Base-by-base conservation (phyloP, 2,888 invertebrate genomes). In the Cryptocheilus praepositus region DNA sequence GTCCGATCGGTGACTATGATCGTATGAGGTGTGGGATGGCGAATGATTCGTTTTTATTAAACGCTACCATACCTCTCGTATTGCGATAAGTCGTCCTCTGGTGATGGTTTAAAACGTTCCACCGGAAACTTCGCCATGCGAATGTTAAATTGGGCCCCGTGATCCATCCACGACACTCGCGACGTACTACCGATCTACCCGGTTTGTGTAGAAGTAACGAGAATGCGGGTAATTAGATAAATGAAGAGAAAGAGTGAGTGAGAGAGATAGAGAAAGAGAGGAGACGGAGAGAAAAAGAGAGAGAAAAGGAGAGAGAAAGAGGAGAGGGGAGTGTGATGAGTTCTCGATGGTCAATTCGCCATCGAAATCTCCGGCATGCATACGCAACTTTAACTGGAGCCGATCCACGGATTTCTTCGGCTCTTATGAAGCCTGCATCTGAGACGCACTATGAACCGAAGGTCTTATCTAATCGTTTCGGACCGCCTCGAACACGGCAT, bases 381-480 rank as follows among this genome's bases (percentile, higher is more conserved):
- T 67, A 84, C 83, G 72, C 80, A 83, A 74, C 79, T 80, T 82
- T 76, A 79, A 87, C 87, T 87, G 87, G 85, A 80, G 70, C 76
- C 70, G 76, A 61, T 65, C 70, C 76, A 74, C 77, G 64, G 70
- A 64, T 79, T 79, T 83, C 85, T 70, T 80, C 80, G 82, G 81
- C 83, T 87, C 87, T 87, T 87, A 87, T 87, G 87, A 83, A 81
- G 79, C 83, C 83, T 82, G 83, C 84, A 83, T 85, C 86, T 77
- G 81, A 74, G 68, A 72, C 86, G 87, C 84, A 87, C 87, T 87
- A 86, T 87, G 87, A 87, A 87, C 87, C 85, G 84, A 75, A 64
- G 67, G 71, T 73, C 85, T 87, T 87, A 87, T 87, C 87, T 87
- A 87, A 87, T 87, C 87, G 36, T 36, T 36, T 36, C 36, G 79